Conservation (phyloP, 2,888 invertebrate genomes). For the Petrolisthes manimaculis region DNA sequence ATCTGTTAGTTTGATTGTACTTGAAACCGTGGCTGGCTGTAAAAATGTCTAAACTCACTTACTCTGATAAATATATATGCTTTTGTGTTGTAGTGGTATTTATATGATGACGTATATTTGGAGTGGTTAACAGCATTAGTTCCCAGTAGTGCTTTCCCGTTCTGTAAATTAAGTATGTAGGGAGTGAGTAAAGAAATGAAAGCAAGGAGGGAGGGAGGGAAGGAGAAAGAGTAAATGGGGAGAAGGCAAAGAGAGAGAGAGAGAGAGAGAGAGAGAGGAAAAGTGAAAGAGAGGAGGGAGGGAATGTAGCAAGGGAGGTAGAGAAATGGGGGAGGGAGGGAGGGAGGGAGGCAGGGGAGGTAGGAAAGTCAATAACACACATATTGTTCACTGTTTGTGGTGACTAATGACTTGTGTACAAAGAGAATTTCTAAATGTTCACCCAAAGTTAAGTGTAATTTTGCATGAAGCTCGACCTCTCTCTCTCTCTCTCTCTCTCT, state of each 20-base stretch:
- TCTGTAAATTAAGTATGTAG: no score
- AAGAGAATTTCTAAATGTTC: conserved; percentile 57
- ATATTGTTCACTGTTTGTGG: conserved; percentile 56
- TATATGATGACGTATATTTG: no score
- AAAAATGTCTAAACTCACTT: no score
- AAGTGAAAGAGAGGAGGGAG: background rate
- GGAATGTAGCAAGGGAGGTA: background rate
- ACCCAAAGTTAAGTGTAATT: conserved; percentile 56
- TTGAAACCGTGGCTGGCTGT: no score
- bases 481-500: background rate
- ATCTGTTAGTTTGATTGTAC: no score
- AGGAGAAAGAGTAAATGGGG: background rate
- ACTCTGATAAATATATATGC: no score
- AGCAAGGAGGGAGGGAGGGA: background rate
- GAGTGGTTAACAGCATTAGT: no score
- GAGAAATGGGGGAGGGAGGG: conserved; percentile 1
- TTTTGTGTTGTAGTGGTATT: no score
- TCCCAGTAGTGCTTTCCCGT: no score
- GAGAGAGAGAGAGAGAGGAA: conserved; percentile 7
- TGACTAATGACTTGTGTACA: conserved; percentile 60
- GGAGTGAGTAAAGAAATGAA: background rate
- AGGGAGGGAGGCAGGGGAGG: background rate
- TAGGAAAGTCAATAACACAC: conserved; percentile 53
- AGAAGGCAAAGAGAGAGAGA: background rate
- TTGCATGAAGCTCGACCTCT: conserved; percentile 46